These are phyloP conservation scores for Caloenas nicobarica DNA, from an alignment of 2,113 vertebrate genomes.

Conservation along the genomic window DNA sequence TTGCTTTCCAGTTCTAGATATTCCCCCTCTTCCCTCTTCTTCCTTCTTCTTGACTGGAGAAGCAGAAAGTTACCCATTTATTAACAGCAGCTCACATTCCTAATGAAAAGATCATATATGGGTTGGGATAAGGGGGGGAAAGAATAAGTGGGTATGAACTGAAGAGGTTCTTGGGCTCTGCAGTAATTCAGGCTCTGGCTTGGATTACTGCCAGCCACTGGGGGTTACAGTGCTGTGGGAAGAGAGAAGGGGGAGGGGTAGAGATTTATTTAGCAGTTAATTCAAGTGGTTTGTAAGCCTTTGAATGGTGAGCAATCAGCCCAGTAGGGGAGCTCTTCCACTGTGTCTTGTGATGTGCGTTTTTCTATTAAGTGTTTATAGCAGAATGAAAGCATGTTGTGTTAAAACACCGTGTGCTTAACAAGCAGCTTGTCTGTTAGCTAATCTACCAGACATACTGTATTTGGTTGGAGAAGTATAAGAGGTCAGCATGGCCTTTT, in stretches of 20 bases:
- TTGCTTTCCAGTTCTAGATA: background rate
- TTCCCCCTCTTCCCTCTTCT: background rate
- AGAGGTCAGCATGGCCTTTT: background rate
- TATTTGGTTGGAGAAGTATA: background rate
- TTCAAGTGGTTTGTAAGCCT: constrained; percentile 32
- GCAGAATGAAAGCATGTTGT: constrained; percentile 50
- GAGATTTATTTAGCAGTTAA: constrained; percentile 28
- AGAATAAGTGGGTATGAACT: background rate
- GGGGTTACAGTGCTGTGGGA: background rate
- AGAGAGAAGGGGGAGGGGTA: background rate
- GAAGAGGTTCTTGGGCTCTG: background rate
- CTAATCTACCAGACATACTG: background rate
- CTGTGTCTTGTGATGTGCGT: background rate
- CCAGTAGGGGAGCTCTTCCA: constrained; percentile 52
- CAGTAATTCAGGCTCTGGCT: background rate
- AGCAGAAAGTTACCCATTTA: background rate
- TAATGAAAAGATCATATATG: background rate
- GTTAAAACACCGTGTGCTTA: constrained; percentile 17
- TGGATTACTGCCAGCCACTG: background rate
- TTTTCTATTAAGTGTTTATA: constrained; percentile 41
- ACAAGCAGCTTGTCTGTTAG: background rate
- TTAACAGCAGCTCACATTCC: background rate
- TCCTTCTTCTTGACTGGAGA: background rate
- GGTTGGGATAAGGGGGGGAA: background rate
- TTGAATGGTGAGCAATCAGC: constrained; percentile 45